These are phyloP conservation scores for Lepidochrysops patricia DNA, from an alignment of 2,888 invertebrate species.

Conservation along the genomic window DNA sequence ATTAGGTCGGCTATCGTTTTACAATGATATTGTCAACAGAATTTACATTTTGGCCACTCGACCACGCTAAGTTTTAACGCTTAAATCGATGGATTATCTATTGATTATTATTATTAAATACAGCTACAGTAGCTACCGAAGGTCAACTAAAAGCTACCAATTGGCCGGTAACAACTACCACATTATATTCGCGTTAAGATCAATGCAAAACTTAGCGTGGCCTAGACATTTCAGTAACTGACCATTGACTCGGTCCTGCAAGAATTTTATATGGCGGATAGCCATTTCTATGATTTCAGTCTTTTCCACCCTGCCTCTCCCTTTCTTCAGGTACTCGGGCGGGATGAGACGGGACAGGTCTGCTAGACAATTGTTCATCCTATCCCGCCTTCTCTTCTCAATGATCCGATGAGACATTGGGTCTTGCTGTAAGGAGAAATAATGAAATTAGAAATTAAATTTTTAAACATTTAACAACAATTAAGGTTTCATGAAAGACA, in stretches of 20 bases:
- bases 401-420: constrained; percentile 98
- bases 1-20: neutral
- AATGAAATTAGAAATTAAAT: no score
- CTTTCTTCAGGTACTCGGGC: constrained; percentile 93
- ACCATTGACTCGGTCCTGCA: constrained; percentile 81
- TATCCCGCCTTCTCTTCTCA: constrained; percentile 94
- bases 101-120: no score
- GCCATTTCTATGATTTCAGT: constrained; percentile 99
- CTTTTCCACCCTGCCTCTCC: constrained; percentile 95
- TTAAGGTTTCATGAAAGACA: no score
- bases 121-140: no score
- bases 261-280: constrained; percentile 92
- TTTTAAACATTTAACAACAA: constrained; percentile 37
- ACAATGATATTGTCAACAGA: neutral
- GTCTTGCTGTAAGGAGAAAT: constrained; percentile 80
- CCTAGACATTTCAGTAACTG: constrained; percentile 35
- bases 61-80: neutral
- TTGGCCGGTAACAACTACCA: no score
- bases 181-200: no score
- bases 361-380: constrained; percentile 97
- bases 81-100: no score
- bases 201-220: constrained; percentile 15
- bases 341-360: constrained; percentile 95
- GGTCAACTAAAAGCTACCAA: no score
- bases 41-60: neutral